These are phyloP conservation scores for Camelus dromedarius DNA, from an alignment of 2,113 vertebrate genomes.

Conservation along the genomic window DNA sequence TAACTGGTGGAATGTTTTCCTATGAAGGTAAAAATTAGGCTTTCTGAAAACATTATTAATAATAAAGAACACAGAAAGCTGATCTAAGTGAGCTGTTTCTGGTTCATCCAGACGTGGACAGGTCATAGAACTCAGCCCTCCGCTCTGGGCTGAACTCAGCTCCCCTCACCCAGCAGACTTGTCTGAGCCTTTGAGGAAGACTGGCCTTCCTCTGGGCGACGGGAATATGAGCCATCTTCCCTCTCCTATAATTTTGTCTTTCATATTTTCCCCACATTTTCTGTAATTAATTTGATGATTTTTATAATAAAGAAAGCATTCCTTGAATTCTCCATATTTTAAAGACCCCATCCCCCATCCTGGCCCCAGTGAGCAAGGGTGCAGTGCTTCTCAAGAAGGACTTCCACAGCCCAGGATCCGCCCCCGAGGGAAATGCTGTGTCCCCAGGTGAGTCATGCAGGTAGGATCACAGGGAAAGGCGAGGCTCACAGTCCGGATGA, in stretches of 20 bases:
- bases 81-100: neutral
- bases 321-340: neutral
- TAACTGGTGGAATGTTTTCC: neutral
- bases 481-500: neutral
- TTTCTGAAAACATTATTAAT: neutral
- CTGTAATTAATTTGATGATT: neutral
- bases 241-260: slow-evolving; percentile 57
- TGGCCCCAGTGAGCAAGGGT: neutral
- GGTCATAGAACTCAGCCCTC: rapidly evolving
- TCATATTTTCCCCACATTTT: slow-evolving; percentile 51
- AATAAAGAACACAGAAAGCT: neutral
- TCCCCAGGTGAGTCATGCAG: neutral
- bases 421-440: neutral
- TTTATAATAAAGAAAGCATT: slow-evolving; percentile 32
- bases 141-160: neutral
- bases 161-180: neutral
- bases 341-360: neutral
- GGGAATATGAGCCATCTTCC: neutral
- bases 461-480: neutral
- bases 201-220: neutral
- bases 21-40: neutral
- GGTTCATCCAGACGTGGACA: rapidly evolving
- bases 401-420: neutral
- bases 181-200: neutral
- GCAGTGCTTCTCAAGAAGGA: neutral